Evolutionary conservation across 2,888 invertebrate species (phyloP).

Genomic region (Oligia latruncula): DNA sequence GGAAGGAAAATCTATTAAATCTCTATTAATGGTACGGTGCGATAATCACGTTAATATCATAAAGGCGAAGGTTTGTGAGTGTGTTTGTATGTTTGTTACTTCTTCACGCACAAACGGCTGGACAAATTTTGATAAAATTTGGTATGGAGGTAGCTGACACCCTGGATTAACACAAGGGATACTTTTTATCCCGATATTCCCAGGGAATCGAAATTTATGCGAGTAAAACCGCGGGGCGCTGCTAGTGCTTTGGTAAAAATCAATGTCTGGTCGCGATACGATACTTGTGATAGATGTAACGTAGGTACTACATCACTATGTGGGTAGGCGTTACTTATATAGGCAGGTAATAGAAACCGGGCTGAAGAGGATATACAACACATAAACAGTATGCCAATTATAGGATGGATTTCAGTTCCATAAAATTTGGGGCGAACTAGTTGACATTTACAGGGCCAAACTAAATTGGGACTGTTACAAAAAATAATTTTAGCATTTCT

Average conservation of each 20-base stretch:
- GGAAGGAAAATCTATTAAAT: conserved; percentile 7
- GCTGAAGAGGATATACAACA: not conserved
- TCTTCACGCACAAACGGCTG: no score
- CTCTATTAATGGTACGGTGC: not conserved
- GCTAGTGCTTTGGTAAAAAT: not conserved
- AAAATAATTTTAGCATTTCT: not conserved
- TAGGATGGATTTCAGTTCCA: not conserved
- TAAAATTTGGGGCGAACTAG: not conserved
- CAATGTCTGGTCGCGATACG: not conserved
- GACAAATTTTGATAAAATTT: no score
- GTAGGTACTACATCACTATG: not conserved
- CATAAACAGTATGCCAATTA: not conserved
- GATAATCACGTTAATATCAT: not conserved
- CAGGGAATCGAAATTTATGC: no score
- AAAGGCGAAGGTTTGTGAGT: no score
- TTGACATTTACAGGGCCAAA: not conserved
- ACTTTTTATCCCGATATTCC: no score
- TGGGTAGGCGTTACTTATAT: not conserved
- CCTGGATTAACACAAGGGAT: no score
- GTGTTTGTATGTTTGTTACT: no score
- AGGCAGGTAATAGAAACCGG: conserved; percentile 10
- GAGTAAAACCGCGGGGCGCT: no score
- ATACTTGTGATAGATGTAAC: no score
- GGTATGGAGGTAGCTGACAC: no score
- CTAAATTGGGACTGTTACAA: not conserved